Evolutionary conservation across 1,140 invertebrate species (phyloP).

Genomic region (Cepaea nemoralis): DNA sequence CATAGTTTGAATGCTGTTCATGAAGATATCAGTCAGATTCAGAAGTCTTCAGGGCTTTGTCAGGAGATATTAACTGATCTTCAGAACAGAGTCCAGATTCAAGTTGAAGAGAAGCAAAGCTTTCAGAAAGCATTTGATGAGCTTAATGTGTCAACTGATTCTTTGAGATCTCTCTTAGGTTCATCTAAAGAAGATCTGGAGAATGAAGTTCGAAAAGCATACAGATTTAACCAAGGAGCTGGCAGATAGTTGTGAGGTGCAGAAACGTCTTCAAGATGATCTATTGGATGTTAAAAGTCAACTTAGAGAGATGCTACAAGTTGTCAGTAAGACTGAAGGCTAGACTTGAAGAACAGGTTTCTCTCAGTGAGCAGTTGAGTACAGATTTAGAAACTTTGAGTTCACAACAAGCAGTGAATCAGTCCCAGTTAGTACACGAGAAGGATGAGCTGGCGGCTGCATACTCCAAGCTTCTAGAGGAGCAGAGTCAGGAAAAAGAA

Average conservation of each 20-base stretch:
- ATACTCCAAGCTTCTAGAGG: conserved; percentile 14
- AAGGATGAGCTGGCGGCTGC: not conserved
- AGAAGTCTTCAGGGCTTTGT: not conserved
- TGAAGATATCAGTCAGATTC: conserved; percentile 11
- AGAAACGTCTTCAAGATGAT: conserved; percentile 11
- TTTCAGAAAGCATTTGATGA: conserved; percentile 43
- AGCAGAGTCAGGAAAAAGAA: conserved; percentile 15
- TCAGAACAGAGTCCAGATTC: not conserved
- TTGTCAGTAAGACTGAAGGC: not conserved
- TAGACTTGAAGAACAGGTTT: conserved; percentile 6
- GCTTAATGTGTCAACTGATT: not conserved
- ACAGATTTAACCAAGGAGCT: conserved; percentile 15
- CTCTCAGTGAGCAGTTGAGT: conserved; percentile 1
- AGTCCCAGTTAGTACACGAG: not conserved
- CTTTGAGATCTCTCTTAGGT: not conserved
- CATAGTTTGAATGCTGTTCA: not conserved
- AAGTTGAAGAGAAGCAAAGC: conserved; percentile 36
- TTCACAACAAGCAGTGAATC: not conserved
- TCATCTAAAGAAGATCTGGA: conserved; percentile 39
- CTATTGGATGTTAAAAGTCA: not conserved
- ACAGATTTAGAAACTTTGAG: conserved; percentile 17
- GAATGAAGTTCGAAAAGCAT: conserved; percentile 17
- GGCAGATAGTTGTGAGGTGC: conserved; percentile 9
- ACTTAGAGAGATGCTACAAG: not conserved
- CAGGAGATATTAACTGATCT: not conserved